Evolutionary conservation across 1,140 invertebrate genomes (phyloP).

Genomic region (Ditylenchus dipsaci): DNA sequence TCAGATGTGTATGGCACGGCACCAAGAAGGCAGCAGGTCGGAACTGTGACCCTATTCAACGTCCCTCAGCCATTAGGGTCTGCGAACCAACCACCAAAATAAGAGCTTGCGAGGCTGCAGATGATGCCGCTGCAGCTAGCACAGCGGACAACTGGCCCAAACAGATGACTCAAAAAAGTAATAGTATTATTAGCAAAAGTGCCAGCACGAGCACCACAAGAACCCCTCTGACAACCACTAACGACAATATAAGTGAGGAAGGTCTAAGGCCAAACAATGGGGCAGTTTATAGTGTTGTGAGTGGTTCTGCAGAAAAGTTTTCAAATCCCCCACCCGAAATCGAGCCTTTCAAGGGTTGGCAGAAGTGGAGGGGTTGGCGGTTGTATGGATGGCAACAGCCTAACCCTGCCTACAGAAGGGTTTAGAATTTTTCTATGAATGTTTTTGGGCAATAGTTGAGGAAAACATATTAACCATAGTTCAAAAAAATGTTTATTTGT

Average conservation of each 20-base stretch:
- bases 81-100: conserved; percentile 21
- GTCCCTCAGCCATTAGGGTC: conserved; percentile 35
- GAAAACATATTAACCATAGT: too few relatives aligned
- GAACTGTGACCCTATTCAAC: conserved; percentile 32
- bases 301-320: not conserved
- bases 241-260: too few relatives aligned
- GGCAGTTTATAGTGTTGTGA: not conserved
- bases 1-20: conserved; percentile 42
- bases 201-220: not conserved
- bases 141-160: not conserved
- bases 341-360: conserved; percentile 32
- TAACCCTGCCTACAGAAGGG: too few relatives aligned
- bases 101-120: conserved; percentile 9
- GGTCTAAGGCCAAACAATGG: too few relatives aligned
- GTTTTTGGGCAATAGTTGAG: too few relatives aligned
- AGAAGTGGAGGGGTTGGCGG: conserved; percentile 40
- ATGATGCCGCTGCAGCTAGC: not conserved
- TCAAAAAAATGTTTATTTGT: too few relatives aligned
- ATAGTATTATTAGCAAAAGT: conserved; percentile 5
- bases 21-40: conserved; percentile 41
- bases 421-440: not conserved
- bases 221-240: not conserved
- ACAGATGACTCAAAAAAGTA: conserved; percentile 13
- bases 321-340: not conserved
- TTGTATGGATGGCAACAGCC: conserved; percentile 17